Conservation (phyloP, 2,113 vertebrate genomes). For the Melanotaenia duboulayi region DNA sequence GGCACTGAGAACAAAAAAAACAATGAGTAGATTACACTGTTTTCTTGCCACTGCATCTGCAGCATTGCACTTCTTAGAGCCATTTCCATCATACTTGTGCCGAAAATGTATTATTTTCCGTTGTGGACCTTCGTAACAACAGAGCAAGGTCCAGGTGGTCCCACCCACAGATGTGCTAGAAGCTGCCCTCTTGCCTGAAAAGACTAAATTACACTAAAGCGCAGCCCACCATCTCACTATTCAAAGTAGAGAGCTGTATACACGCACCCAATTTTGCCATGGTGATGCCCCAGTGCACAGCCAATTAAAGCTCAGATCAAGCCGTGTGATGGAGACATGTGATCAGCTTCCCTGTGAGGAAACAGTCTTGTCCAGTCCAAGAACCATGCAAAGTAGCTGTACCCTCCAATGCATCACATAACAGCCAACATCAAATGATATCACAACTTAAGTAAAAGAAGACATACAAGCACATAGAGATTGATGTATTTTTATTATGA, state of each 20-base stretch:
- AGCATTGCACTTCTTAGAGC: constrained; percentile 24
- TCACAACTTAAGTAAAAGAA: constrained; percentile 53
- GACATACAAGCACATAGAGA: constrained; percentile 47
- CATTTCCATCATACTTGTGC: constrained; percentile 36
- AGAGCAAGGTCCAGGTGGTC: constrained; percentile 41
- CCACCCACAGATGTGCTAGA: constrained; percentile 41
- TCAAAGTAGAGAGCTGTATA: constrained; percentile 42
- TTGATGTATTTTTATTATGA: constrained; percentile 73
- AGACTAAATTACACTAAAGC: constrained; percentile 28
- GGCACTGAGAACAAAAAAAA: constrained; percentile 16
- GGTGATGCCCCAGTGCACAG: constrained; percentile 40
- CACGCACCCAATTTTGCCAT: constrained; percentile 52
- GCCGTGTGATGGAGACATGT: constrained; percentile 76
- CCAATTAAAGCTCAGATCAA: constrained; percentile 72
- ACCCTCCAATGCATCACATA: constrained; percentile 71
- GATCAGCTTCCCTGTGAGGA: constrained; percentile 72
- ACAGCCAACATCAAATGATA: constrained; percentile 67
- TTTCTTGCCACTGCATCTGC: constrained; percentile 25
- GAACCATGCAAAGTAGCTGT: constrained; percentile 74
- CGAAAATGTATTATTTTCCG: constrained; percentile 36
- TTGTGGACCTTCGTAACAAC: constrained; percentile 44
- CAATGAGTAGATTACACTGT: constrained; percentile 20
- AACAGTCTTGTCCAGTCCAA: constrained; percentile 70
- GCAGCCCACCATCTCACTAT: constrained; percentile 49
- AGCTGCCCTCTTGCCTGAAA: constrained; percentile 35